Conservation (phyloP, 1,140 invertebrate species). For the Drosophila sturtevanti region DNA sequence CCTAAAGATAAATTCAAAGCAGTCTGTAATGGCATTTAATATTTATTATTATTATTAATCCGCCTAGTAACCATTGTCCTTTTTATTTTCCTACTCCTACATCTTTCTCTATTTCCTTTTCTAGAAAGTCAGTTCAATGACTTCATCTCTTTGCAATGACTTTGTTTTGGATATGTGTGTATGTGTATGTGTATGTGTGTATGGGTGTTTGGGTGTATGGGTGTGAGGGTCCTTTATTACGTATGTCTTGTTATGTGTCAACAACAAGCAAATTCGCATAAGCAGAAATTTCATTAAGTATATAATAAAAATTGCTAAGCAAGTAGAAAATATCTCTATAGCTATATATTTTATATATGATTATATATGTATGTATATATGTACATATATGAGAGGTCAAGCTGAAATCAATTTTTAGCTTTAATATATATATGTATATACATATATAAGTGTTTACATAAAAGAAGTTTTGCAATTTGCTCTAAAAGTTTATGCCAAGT, state of each 20-base stretch:
- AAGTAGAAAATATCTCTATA: slow-evolving; percentile 19
- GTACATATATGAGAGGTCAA: background rate
- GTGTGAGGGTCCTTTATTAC: background rate
- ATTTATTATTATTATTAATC: slow-evolving; percentile 81
- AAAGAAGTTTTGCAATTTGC: background rate
- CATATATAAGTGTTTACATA: background rate
- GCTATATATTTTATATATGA: background rate
- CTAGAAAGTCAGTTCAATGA: slow-evolving; percentile 64
- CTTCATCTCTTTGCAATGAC: slow-evolving; percentile 64
- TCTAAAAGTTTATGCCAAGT: background rate
- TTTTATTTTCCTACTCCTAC: slow-evolving; percentile 7
- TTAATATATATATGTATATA: background rate
- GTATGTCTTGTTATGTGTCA: slow-evolving; percentile 40
- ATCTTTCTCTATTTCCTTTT: background rate
- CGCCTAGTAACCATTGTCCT: slow-evolving; percentile 55
- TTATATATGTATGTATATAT: background rate
- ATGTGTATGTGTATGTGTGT: background rate
- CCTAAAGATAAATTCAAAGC: slow-evolving; percentile 61
- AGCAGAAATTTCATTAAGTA: slow-evolving; percentile 81
- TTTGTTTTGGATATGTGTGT: slow-evolving; percentile 67
- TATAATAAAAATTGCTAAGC: slow-evolving; percentile 45
- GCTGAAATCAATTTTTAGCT: background rate
- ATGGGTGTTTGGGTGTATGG: background rate
- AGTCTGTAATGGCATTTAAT: slow-evolving; percentile 77
- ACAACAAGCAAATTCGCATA: slow-evolving; percentile 78